Evolutionary conservation across 2,888 invertebrate species (phyloP).

Genomic region (Electrophaes corylata): DNA sequence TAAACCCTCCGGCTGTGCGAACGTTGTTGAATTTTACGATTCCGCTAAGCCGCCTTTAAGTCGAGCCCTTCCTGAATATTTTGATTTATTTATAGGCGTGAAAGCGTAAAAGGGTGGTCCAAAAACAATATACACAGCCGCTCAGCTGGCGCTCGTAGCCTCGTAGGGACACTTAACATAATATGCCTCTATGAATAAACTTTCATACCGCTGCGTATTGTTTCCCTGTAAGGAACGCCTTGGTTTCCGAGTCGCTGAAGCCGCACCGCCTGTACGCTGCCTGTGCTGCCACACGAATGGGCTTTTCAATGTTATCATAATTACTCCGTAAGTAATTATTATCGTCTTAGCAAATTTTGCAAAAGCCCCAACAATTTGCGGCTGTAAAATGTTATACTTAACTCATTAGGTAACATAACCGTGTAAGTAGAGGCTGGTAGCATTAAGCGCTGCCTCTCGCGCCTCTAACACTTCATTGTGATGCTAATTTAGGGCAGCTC

Average conservation of each 20-base stretch:
- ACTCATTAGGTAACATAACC: conserved; percentile 76
- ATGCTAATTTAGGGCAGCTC: conserved; percentile 81
- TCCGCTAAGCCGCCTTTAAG: conserved; percentile 83
- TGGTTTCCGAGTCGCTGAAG: conserved; percentile 34
- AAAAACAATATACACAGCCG: conserved; percentile 78
- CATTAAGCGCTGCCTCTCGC: conserved; percentile 75
- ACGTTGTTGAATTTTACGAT: conserved; percentile 84
- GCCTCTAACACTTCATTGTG: conserved; percentile 80
- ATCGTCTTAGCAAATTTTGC: conserved; percentile 52
- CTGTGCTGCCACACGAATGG: conserved; percentile 30
- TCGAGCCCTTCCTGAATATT: conserved; percentile 83
- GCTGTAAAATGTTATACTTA: conserved; percentile 71
- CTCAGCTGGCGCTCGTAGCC: conserved; percentile 61
- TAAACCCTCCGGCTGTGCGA: conserved; percentile 75
- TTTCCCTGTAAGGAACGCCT: conserved; percentile 34
- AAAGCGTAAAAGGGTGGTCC: conserved; percentile 80
- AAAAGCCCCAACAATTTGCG: conserved; percentile 66
- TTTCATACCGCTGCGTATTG: conserved; percentile 45
- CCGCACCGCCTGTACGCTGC: conserved; percentile 22
- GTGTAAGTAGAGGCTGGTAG: conserved; percentile 74
- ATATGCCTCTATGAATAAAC: conserved; percentile 61
- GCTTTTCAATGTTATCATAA: conserved; percentile 35
- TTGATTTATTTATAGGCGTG: conserved; percentile 83
- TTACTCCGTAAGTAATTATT: conserved; percentile 50
- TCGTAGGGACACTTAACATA: conserved; percentile 65